Evolutionary conservation across 2,888 invertebrate species (phyloP), one percentile per base, ranked within the genome.

Genomic region (Candidula unifasciata): DNA sequence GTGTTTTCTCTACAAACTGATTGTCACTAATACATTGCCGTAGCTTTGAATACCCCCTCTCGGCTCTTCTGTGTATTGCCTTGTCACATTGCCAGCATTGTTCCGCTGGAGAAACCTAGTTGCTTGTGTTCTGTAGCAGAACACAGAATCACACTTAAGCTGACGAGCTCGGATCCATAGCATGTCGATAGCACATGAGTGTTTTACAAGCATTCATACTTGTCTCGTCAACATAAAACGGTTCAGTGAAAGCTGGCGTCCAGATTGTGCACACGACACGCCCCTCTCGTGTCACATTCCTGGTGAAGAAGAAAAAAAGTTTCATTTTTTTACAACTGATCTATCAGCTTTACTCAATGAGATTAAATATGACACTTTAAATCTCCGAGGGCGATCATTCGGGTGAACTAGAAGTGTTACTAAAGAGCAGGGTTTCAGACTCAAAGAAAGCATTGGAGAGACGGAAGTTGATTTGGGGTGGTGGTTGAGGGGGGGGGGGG

Each of bases 71-170:
- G 69, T 69, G 35, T 3, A 21, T 69, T 35, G 10, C 33, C 33
- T 30, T 60, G 27, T 68, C 68, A 30, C 1, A 68, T n/a, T 68
- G 18, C 68, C 6, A 5, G 18, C 37, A 37, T 35, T 69, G 69
- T 69, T 69, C 37, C 18, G 21, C 13, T 18, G 69, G 18, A 35
- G 37, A 3, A 33, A 21, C 3, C 24, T 18, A 16, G 3, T 35
- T 33, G 69, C 27, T 35, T 69, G 69, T 37, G 37, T 37, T 69
- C 18, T 35, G 6, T 5, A 35, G 35, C 27, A 69, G 69, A 69
- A 69, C 69, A 69, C 37, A 35, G 35, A 35, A 69, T 69, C 69
- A 35, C 69, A 69, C 69, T 69, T 69, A 69, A 37, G 35, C 24
- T 37, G 35, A 37, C 18, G 21, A 33, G 35, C 69, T 6, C 21